Base-by-base conservation (phyloP, 2,888 invertebrate genomes). In the Papilio demoleus region DNA sequence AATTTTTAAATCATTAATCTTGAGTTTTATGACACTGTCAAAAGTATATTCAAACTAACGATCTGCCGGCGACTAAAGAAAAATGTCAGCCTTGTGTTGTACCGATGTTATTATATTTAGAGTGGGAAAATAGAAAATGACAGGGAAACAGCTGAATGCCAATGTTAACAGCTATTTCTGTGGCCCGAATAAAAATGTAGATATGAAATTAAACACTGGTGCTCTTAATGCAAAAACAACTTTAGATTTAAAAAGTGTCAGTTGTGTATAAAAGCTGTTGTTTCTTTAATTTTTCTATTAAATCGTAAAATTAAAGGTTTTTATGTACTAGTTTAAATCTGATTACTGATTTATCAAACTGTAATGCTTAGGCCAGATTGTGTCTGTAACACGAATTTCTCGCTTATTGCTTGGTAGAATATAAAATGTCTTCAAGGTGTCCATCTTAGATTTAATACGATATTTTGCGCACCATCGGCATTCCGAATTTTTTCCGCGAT, bases 111-210 rank as follows among this genome's bases (percentile, higher is more conserved):
- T 81, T 88, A 87, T 84, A 86, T 87, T 85, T 84, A 81, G 84
- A 80, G 76, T 82, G 81, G 81, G 80, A 82, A 90, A 89, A 89
- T 89, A 88, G 86, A 89, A 87, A 86, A 86, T 81, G 78, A 79
- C 82, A 83, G 85, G 82, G 80, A 84, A 85, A 86, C 84, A 83
- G 84, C 80, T 87, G 88, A 90, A 91, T 90, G 88, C 88, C 88
- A 89, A 90, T 90, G 88, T 88, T 88, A 88, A 83, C 80, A 74
- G 83, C 81, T 87, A 88, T 89, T 87, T 86, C 76, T 75, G 85
- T 79, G 78, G 75, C 81, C 79, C 78, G 77, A 82, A 81, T 81
- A 80, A 81, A 81, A 77, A 76, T 75, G 75, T 34, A n/a, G 34
- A 19, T 71, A 74, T 72, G 73, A 76, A 76, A 77, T 75, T 74